Base-by-base conservation (phyloP, 2,113 vertebrate genomes). In the Syrrhaptes paradoxus region DNA sequence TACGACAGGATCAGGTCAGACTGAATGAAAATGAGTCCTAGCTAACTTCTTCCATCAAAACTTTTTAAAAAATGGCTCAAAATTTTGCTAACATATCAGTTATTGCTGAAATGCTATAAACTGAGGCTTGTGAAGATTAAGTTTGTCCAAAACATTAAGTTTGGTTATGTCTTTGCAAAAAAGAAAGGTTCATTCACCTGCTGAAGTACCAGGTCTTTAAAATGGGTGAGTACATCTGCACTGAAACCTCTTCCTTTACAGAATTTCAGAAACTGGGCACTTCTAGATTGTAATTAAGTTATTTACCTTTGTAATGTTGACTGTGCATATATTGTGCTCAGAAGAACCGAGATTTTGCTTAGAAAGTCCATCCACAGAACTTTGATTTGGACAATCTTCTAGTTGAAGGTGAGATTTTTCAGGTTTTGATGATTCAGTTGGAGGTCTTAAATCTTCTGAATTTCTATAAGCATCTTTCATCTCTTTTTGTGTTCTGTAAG, bases 281-380 rank as follows among this genome's bases (percentile, higher is more conserved):
- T 73, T 84, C 36, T 34, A n/a, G 29, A 58, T 14, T n/a, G 28
- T 16, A 84, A 75, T 62, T 25, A 70, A 66, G 17, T 55, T 83
- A 36, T 61, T 97, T 97, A 98, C 98, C 97, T 98, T 85, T 65
- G 67, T 49, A 18, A 91, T 87, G 66, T 13, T 86, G 84, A 81
- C n/a, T 74, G 66, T 31, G 67, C 75, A 26, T 45, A 87, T 19
- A 25, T 11, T 46, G 21, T 81, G 46, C 51, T 78, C 89, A 68
- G 19, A 10, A 81, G 14, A 14, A 84, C 19, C 32, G 58, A 49
- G 55, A 84, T 77, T 55, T 79, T 20, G 71, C 26, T 70, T 46
- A 83, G 54, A 29, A 68, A 89, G 8, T 20, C 87, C 85, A 72
- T 65, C 77, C 59, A 58, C 5, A 88, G 66, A 74, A 90, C 36